phyloP scores from a whole-genome alignment of 2,113 vertebrate genomes.

The Nansenia antarctica region DNA sequence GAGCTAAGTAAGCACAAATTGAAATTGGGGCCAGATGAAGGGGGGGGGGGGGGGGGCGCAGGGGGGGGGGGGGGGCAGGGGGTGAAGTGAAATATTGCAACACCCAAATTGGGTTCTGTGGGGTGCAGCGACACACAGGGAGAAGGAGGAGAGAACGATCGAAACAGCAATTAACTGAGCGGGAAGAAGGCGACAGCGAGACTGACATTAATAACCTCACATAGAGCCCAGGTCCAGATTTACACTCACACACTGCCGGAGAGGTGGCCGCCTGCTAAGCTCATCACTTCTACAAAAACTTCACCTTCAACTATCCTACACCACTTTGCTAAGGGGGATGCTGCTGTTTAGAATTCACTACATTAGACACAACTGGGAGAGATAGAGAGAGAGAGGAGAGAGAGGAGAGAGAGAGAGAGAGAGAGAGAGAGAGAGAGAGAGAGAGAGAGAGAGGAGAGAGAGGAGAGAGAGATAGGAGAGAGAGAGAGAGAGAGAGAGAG shows the following conservation, averaged over 20 bases:
- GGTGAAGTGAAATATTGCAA: constrained; percentile 60
- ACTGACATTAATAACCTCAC: constrained; percentile 69
- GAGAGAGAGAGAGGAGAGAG: no score
- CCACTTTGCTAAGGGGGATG: constrained; percentile 12
- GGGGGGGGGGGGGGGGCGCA: neutral
- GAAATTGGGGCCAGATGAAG: constrained; percentile 29
- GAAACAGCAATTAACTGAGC: constrained; percentile 69
- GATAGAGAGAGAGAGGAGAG: no score
- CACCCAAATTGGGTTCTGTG: constrained; percentile 62
- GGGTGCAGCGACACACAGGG: constrained; percentile 44
- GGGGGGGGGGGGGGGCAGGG: constrained; percentile 27
- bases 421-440: no score
- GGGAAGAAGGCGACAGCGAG: constrained; percentile 52
- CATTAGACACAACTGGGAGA: neutral
- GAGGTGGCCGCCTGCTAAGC: constrained; percentile 36
- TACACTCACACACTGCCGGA: constrained; percentile 55
- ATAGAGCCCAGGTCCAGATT: constrained; percentile 67
- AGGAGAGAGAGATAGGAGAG: no score
- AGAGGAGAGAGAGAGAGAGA: no score
- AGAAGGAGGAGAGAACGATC: constrained; percentile 45
- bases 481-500: no score
- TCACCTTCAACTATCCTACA: constrained; percentile 69
- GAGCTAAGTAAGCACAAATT: constrained; percentile 42
- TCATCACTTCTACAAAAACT: constrained; percentile 61
- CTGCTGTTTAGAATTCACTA: constrained; percentile 3